Evolutionary conservation across 2,888 invertebrate genomes (phyloP).

Genomic region (Oligia latruncula): DNA sequence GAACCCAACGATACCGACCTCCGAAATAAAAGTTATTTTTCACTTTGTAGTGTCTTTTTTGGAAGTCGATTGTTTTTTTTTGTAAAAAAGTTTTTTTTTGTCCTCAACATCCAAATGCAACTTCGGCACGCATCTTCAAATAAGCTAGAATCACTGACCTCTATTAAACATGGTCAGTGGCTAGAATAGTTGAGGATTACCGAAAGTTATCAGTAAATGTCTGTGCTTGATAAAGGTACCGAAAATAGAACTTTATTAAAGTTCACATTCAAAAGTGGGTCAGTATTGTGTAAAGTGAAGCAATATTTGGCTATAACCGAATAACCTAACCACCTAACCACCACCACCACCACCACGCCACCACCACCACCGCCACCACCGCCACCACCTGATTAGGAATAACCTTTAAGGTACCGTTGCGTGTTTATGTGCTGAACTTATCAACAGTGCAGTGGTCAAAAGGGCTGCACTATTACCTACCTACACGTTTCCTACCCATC

Average conservation of each 20-base stretch:
- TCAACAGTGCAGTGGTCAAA: background rate
- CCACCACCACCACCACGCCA: no score
- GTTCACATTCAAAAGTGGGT: background rate
- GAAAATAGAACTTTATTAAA: background rate
- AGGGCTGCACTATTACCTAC: background rate
- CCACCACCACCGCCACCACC: no score
- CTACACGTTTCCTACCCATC: background rate
- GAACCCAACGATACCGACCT: no score
- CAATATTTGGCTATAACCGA: background rate
- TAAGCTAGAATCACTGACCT: background rate
- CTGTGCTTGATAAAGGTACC: background rate
- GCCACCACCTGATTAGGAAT: background rate
- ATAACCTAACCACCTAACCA: no score
- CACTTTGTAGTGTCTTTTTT: no score
- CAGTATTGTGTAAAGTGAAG: conserved; percentile 2
- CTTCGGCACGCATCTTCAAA: background rate
- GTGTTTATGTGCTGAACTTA: background rate
- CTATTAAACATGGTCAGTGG: no score
- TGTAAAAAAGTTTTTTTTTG: no score
- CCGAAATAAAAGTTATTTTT: no score
- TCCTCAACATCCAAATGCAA: background rate
- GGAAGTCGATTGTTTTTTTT: no score
- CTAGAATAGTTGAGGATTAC: background rate
- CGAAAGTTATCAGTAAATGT: background rate
- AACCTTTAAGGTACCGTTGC: background rate